Base-by-base conservation (phyloP, 2,113 vertebrate species). In the Cryptomyrus ogoouensis region DNA sequence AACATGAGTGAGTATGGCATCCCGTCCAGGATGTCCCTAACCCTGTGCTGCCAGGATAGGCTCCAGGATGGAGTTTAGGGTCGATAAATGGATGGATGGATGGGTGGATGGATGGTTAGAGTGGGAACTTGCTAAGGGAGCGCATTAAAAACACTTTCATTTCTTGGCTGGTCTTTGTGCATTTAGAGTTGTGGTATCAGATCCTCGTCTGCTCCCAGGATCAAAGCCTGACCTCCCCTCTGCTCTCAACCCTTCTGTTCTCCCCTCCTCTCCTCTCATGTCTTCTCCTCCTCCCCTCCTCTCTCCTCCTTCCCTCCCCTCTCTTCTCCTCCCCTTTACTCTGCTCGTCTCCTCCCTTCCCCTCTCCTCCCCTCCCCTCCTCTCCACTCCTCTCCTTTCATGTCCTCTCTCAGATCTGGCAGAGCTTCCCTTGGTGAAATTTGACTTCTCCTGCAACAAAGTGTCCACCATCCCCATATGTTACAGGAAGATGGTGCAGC, bases 361-460 rank as follows among this genome's bases (percentile, higher is more conserved):
- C 58, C 8, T 66, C 62, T 70, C 3, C n/a, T 31, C n/a, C n/a
- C 8, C 6, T 58, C 19, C 50, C 9, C 46, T 6, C 21, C 9
- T 27, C 56, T 39, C 13, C 3, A 1, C 9, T 77, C 8, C 66
- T 62, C 27, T 12, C 17, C 31, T 80, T 86, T 93, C 56, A 17
- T 91, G 47, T 90, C 39, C 84, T 46, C 39, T 88, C 95, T 90
- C 95, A 99, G 98, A 99, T 93, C 93, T 99, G 93, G 97, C 97
- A 70, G 96, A 96, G 44, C 97, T 99, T 92, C 98, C 98, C 86
- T 95, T 99, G 96, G 98, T 99, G 87, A 98, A 97, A 94, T 97
- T 99, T 27, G 97, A 99, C 94, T 97, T 99, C 94, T 98, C 98
- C 93, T 99, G 98, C 94, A 99, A 99, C 96, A 98, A 98, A 94